A percentile compares a stretch with the other conserved stretches of the same genome.
Conservation (phyloP, 2,797 vertebrate genomes). For the Mus spretus region DNA sequence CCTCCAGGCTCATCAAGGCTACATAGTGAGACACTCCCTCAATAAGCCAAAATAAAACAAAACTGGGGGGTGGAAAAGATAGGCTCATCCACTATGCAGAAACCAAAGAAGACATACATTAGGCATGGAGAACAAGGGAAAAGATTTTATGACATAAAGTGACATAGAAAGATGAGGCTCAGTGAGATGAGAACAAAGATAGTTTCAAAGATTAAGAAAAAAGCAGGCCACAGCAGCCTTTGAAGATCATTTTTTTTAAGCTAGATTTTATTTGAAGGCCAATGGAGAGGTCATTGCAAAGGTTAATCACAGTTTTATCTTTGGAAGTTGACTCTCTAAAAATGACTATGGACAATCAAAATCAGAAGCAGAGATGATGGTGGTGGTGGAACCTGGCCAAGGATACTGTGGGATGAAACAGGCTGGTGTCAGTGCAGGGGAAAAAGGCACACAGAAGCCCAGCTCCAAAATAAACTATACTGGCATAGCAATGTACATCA, state of each 20-base stretch:
- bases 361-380: neutral
- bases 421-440: too few relatives aligned
- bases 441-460: neutral
- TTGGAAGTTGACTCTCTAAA: neutral
- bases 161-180: neutral
- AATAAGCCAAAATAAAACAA: neutral
- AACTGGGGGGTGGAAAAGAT: neutral
- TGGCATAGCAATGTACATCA: neutral
- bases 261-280: slow-evolving; percentile 24
- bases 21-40: neutral
- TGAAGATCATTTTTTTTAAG: neutral
- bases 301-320: neutral
- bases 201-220: neutral
- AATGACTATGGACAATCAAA: neutral
- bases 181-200: neutral
- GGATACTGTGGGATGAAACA: neutral
- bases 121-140: neutral
- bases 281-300: neutral
- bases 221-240: neutral
- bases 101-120: neutral
- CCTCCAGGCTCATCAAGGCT: neutral
- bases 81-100: neutral
- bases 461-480: neutral
- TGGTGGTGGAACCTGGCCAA: neutral
- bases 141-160: neutral